phyloP scores from a whole-genome alignment of 1,140 invertebrate genomes.

The Elysia chlorotica region DNA sequence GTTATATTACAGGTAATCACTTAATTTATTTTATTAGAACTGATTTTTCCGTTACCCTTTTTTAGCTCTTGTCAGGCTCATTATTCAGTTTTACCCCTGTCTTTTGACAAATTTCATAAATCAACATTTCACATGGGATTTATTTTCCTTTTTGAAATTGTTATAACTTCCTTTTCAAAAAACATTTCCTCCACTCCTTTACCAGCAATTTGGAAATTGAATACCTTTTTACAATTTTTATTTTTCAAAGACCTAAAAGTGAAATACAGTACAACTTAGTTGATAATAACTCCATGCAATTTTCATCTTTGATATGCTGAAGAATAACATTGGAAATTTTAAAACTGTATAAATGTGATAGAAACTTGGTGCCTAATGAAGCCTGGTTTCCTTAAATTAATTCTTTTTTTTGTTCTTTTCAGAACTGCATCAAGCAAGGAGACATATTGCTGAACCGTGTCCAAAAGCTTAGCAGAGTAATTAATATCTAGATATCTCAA shows the following conservation, averaged over 20 bases:
- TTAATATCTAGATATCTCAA: constrained; percentile 79
- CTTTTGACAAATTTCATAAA: no score
- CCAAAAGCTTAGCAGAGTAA: constrained; percentile 97
- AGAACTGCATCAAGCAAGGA: constrained; percentile 93
- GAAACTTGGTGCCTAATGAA: background rate
- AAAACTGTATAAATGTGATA: no score
- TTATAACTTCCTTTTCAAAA: no score
- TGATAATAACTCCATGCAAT: background rate
- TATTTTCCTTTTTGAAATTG: no score
- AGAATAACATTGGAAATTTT: no score
- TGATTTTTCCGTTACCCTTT: no score
- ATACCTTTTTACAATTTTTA: background rate
- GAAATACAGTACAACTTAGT: background rate
- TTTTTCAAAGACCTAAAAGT: background rate
- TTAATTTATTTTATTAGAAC: no score
- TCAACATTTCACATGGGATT: no score
- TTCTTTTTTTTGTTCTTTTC: constrained; percentile 22
- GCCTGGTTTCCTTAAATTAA: background rate
- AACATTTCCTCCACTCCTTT: background rate
- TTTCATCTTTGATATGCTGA: no score
- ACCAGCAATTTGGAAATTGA: background rate
- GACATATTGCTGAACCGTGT: constrained; percentile 96
- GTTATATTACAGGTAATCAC: no score
- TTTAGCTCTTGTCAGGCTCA: no score
- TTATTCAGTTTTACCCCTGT: no score